Percentiles rank a stretch among this genome's conserved stretches.
These are phyloP conservation scores for Meloidogyne exigua DNA, from an alignment of 1,140 invertebrate genomes.

Conservation along the genomic window DNA sequence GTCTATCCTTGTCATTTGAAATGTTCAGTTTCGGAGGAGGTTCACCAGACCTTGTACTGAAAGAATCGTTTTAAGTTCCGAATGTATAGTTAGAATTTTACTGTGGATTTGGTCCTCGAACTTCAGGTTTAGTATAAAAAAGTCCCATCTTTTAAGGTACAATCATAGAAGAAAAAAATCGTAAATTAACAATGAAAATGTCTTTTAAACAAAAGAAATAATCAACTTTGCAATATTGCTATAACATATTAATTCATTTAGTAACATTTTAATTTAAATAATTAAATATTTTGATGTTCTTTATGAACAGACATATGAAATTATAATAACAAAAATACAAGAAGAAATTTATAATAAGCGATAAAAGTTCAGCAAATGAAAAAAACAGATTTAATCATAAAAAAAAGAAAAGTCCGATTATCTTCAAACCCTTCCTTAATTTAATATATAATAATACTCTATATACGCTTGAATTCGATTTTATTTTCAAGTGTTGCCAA, in stretches of 20 bases:
- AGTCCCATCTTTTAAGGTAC: conserved; percentile 29
- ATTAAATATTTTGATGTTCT: neutral
- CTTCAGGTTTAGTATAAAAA: conserved; percentile 29
- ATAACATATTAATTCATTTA: too few species aligned
- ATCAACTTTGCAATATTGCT: too few species aligned
- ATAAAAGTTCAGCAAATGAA: conserved; percentile 5
- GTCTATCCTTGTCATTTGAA: conserved; percentile 49
- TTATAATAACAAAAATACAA: neutral
- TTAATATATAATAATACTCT: neutral
- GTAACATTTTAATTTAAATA: too few species aligned
- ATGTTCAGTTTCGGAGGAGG: conserved; percentile 54
- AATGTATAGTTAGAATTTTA: neutral
- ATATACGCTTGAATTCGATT: conserved; percentile 17
- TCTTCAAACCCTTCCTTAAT: neutral
- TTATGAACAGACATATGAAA: neutral
- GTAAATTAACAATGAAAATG: too few species aligned
- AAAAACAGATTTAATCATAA: conserved; percentile 2
- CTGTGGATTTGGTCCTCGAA: conserved; percentile 15
- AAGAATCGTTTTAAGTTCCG: neutral
- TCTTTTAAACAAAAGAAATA: too few species aligned
- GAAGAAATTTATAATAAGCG: neutral
- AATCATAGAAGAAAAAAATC: neutral
- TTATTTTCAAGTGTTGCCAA: conserved; percentile 23
- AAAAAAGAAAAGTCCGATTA: neutral
- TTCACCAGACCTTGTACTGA: conserved; percentile 53